phyloP scores from a whole-genome alignment of 2,888 invertebrate species.

The Cremastinae sp. region DNA sequence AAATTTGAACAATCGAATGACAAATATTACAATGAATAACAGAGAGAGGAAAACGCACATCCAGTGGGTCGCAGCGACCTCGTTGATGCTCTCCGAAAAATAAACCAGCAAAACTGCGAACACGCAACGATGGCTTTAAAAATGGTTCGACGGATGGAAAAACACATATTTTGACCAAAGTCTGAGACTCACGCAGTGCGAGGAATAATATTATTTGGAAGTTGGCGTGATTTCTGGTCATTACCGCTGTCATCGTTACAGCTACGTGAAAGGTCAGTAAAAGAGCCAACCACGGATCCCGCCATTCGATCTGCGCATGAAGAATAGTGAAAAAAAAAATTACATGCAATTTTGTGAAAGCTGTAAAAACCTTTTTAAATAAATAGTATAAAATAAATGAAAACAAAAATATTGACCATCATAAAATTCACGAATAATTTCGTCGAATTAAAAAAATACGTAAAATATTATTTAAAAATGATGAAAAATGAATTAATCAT shows the following conservation, averaged over 20 bases:
- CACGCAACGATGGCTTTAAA: conserved; percentile 34
- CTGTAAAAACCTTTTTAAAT: no score
- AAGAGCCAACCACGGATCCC: conserved; percentile 92
- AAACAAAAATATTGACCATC: no score
- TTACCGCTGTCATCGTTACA: conserved; percentile 89
- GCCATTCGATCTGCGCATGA: conserved; percentile 90
- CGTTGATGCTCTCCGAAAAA: conserved; percentile 94
- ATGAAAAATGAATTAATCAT: no score
- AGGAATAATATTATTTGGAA: conserved; percentile 93
- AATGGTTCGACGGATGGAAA: no score
- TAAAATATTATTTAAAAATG: no score
- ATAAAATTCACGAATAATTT: no score
- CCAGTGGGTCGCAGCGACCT: conserved; percentile 94
- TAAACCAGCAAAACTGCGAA: conserved; percentile 92
- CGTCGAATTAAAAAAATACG: no score
- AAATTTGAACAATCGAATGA: background rate
- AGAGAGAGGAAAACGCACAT: conserved; percentile 78
- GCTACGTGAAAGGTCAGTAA: conserved; percentile 89
- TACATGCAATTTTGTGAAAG: no score
- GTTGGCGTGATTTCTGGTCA: conserved; percentile 92
- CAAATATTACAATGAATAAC: no score
- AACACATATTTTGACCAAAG: no score
- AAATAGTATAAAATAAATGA: no score
- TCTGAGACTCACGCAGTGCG: conserved; percentile 90
- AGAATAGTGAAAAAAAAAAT: background rate